Conservation (phyloP, 2,113 vertebrate genomes). For the Pomatostomus ruficeps region DNA sequence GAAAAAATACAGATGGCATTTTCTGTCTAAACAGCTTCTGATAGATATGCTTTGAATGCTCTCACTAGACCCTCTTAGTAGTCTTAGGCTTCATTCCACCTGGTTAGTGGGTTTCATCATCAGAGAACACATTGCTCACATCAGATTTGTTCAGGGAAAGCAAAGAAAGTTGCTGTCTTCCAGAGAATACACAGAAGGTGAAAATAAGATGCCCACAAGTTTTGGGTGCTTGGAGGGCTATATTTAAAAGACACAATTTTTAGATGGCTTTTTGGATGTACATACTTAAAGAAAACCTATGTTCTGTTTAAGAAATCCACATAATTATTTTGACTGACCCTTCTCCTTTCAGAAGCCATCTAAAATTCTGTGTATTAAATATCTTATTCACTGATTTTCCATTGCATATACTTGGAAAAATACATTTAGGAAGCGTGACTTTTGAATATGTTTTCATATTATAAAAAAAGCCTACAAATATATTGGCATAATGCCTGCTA, state of each 20-base stretch:
- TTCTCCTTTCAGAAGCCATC: neutral
- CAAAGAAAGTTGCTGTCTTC: neutral
- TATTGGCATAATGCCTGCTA: neutral
- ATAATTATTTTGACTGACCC: neutral
- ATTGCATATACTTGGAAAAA: neutral
- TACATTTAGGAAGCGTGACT: neutral
- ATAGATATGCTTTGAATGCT: neutral
- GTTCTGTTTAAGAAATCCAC: neutral
- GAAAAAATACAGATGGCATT: neutral
- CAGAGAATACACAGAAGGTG: neutral
- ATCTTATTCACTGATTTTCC: neutral
- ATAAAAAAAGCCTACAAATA: neutral
- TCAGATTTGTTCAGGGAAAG: neutral
- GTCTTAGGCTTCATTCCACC: neutral
- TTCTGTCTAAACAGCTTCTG: neutral
- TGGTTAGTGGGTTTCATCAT: neutral
- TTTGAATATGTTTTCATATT: neutral
- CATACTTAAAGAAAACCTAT: neutral
- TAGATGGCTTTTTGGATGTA: neutral
- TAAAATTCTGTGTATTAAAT: neutral
- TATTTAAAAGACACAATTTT: neutral
- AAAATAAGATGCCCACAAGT: neutral
- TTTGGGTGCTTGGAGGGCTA: neutral
- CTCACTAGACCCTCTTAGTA: neutral
- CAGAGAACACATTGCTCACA: neutral